Percentiles rank a stretch among this genome's conserved stretches.
phyloP scores from a whole-genome alignment of 1,140 invertebrate genomes.

The Aricia agestis region DNA sequence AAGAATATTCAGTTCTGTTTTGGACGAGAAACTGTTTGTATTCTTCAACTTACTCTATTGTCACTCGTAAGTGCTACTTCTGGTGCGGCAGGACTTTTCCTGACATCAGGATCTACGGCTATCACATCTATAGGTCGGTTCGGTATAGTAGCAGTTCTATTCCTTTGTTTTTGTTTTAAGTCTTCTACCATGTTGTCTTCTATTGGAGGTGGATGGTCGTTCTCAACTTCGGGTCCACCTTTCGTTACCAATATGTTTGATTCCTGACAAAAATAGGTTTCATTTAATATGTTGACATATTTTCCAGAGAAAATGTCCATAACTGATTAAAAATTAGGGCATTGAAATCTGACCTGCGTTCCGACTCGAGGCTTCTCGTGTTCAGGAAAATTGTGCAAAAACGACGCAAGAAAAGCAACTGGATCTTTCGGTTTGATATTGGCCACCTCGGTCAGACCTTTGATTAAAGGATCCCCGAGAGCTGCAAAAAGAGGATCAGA shows the following conservation, averaged over 20 bases:
- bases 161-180: constrained; percentile 26
- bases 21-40: background rate
- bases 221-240: constrained; percentile 64
- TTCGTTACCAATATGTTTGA: constrained; percentile 72
- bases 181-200: constrained; percentile 41
- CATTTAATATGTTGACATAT: no score
- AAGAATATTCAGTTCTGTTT: background rate
- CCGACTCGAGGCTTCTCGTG: constrained; percentile 63
- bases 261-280: constrained; percentile 51
- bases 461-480: constrained; percentile 89
- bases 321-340: no score
- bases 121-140: constrained; percentile 66
- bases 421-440: constrained; percentile 88
- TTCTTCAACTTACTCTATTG: constrained; percentile 74
- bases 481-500: constrained; percentile 78
- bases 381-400: constrained; percentile 85
- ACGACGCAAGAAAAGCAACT: constrained; percentile 87
- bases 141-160: constrained; percentile 49
- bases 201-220: constrained; percentile 41
- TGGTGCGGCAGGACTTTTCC: constrained; percentile 67
- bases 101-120: constrained; percentile 56
- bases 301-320: no score
- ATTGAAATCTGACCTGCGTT: constrained; percentile 46
- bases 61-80: constrained; percentile 79
- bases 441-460: constrained; percentile 90